These are phyloP conservation scores for Papilio helenus DNA, from an alignment of 1,140 invertebrate genomes.

Conservation along the genomic window DNA sequence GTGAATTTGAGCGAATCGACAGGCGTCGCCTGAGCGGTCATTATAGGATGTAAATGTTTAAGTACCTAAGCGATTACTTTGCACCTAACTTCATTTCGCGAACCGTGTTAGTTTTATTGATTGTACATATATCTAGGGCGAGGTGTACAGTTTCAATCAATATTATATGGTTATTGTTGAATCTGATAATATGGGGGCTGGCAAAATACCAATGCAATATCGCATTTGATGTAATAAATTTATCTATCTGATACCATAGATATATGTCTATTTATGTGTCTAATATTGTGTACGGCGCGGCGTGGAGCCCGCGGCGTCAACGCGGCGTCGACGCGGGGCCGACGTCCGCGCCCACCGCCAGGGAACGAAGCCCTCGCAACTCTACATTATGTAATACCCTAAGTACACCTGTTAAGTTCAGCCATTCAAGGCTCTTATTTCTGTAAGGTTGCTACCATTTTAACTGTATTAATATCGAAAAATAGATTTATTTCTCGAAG, in stretches of 20 bases:
- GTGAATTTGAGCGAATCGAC: conserved; percentile 79
- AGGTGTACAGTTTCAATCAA: conserved; percentile 73
- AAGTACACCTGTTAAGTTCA: conserved; percentile 59
- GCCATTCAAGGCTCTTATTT: conserved; percentile 50
- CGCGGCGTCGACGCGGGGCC: background rate
- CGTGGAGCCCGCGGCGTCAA: background rate
- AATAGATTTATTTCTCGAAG: conserved; percentile 31
- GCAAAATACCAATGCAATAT: conserved; percentile 71
- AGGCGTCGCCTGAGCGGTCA: conserved; percentile 71
- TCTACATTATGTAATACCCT: conserved; percentile 61
- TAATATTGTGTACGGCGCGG: conserved; percentile 34
- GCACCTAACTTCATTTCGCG: conserved; percentile 78
- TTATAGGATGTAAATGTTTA: conserved; percentile 75
- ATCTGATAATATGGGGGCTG: conserved; percentile 65
- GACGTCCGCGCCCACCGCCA: conserved; percentile 27
- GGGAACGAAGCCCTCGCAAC: conserved; percentile 69
- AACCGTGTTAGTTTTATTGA: conserved; percentile 75
- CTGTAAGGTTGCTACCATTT: conserved; percentile 62
- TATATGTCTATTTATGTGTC: conserved; percentile 67
- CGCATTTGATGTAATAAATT: conserved; percentile 68
- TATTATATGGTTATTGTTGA: conserved; percentile 74
- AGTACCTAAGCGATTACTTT: conserved; percentile 77
- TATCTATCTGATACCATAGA: conserved; percentile 65
- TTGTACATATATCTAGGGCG: conserved; percentile 80
- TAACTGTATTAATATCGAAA: conserved; percentile 58